Conservation (phyloP, 2,888 invertebrate genomes). For the Branchellion lobata region DNA sequence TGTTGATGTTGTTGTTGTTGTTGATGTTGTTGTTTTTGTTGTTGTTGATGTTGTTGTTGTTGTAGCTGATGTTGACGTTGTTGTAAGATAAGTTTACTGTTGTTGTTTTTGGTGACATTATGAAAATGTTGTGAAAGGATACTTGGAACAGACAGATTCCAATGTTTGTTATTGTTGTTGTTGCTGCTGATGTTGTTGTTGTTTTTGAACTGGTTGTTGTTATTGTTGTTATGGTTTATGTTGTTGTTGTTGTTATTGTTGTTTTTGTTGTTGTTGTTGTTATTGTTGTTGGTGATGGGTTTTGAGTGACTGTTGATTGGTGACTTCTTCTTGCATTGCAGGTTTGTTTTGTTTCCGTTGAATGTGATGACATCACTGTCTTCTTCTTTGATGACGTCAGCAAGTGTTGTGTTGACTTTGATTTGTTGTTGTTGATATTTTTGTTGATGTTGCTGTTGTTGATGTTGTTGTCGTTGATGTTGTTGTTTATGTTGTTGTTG, state of each 20-base stretch:
- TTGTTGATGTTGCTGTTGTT: conserved; percentile 9
- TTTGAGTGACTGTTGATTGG: too few relatives aligned
- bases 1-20: not conserved
- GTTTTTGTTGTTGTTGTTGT: not conserved
- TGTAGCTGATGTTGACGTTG: not conserved
- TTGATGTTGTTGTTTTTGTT: not conserved
- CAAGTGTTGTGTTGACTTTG: too few relatives aligned
- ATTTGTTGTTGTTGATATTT: not conserved
- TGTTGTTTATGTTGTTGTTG: conserved; percentile 28
- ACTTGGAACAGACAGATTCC: not conserved
- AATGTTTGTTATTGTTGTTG: not conserved
- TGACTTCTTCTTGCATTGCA: too few relatives aligned
- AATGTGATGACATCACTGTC: too few relatives aligned
- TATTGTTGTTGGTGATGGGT: conserved; percentile 27
- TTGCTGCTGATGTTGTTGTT: not conserved
- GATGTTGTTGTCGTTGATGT: not conserved
- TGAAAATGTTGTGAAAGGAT: conserved; percentile 2
- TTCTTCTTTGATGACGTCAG: too few relatives aligned
- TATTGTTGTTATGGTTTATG: too few relatives aligned
- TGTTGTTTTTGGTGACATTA: not conserved
- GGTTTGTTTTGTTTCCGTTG: too few relatives aligned
- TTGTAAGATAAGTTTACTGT: not conserved
- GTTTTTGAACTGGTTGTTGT: too few relatives aligned
- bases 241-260: conserved; percentile 7
- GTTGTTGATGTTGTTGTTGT: not conserved